Evolutionary conservation across 2,888 invertebrate species (phyloP).

Genomic region (Tetheella fluctuosa): DNA sequence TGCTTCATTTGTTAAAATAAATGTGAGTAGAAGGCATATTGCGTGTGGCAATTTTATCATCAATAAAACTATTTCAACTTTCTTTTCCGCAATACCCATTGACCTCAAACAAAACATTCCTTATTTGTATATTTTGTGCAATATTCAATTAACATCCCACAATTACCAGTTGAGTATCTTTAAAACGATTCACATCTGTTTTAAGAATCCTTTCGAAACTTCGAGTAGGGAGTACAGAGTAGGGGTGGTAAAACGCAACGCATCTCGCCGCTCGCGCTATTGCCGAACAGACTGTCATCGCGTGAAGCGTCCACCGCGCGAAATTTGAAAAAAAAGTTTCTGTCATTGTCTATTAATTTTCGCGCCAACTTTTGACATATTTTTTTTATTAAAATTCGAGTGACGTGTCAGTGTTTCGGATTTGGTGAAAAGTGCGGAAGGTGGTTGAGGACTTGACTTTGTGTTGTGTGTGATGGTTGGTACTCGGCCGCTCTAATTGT

Average conservation of each 20-base stretch:
- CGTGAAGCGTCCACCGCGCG: conserved; percentile 61
- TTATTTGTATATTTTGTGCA: conserved; percentile 54
- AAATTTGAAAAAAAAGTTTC: conserved; percentile 44
- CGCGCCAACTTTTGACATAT: conserved; percentile 39
- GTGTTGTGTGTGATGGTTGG: conserved; percentile 78
- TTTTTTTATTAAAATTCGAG: conserved; percentile 34
- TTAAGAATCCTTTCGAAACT: conserved; percentile 76
- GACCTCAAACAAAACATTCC: conserved; percentile 43
- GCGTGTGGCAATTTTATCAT: background rate
- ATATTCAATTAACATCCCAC: conserved; percentile 64
- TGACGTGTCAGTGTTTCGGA: conserved; percentile 49
- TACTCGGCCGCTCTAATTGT: conserved; percentile 73
- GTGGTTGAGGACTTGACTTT: conserved; percentile 38
- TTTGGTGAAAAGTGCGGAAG: conserved; percentile 54
- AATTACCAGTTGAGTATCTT: conserved; percentile 48
- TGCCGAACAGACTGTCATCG: conserved; percentile 64
- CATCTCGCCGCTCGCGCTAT: conserved; percentile 66
- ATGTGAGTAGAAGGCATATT: background rate
- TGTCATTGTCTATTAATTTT: conserved; percentile 45
- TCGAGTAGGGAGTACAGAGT: conserved; percentile 70
- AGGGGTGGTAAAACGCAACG: conserved; percentile 80
- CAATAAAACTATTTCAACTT: conserved; percentile 10
- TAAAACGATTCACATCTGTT: conserved; percentile 58
- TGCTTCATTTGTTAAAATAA: background rate
- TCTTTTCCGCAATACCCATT: conserved; percentile 30